Evolutionary conservation across 2,888 invertebrate species (phyloP), one percentile per base, ranked within the genome.

Genomic region (Diarsia brunnea): DNA sequence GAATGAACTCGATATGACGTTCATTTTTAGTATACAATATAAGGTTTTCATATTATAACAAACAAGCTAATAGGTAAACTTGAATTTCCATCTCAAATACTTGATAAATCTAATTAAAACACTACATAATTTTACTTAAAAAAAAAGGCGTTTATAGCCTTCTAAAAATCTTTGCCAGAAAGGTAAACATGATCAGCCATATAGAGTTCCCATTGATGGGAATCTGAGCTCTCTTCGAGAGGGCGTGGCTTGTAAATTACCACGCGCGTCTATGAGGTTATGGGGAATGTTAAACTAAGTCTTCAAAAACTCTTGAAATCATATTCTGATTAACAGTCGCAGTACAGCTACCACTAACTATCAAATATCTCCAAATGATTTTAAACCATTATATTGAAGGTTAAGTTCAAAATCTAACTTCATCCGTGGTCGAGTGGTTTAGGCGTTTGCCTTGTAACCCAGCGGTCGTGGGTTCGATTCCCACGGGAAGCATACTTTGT

Each of bases 161-260:
- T 45, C 53, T 51, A 7, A 68, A 71, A 16, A 55, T 24, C 21
- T 27, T 73, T 21, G 73, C 19, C 38, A 60, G 45, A 60, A 75
- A 51, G 21, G 38, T 43, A 24, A 51, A 38, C 4, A 27, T 10
- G 27, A 24, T 24, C 14, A 55, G 24, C 14, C 11, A 11, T 60
- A 60, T 60, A 31, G 1, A 3, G 3, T 11, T 61, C 60, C 31
- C 60, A 61, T 21, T 21, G 21, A 0, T 21, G 19, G 60, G 21
- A 58, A 3, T 11, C 19, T 31, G 19, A 8, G 10, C 10, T 60
- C 19, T 19, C 21, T 31, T 11, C 4, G 31, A 10, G 10, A 21
- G 4, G n/a, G n/a, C n/a, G n/a, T n/a, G n/a, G n/a, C n/a, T n/a
- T n/a, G n/a, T n/a, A n/a, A n/a, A n/a, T n/a, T n/a, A n/a, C n/a